phyloP scores from a whole-genome alignment of 2,113 vertebrate genomes.

The Haemorhous mexicanus region DNA sequence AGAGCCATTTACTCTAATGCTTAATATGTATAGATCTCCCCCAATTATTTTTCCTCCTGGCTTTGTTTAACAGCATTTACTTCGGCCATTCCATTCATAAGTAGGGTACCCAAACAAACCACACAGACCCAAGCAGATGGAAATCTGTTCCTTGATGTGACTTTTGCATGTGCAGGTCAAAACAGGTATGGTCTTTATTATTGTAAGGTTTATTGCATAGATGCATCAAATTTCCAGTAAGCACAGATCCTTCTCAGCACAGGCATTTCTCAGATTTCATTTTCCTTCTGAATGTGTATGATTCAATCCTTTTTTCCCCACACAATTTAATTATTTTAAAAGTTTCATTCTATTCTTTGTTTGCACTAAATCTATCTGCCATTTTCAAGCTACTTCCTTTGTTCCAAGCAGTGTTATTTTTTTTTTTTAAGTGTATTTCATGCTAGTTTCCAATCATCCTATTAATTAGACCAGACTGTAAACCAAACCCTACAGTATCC shows the following conservation, averaged over 20 bases:
- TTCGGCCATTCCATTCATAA: not conserved
- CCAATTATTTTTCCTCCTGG: not conserved
- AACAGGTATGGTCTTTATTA: not conserved
- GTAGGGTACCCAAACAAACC: not conserved
- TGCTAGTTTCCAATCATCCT: not conserved
- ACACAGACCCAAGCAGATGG: not conserved
- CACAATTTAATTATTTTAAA: not conserved
- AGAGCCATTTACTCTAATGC: not conserved
- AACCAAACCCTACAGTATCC: not conserved
- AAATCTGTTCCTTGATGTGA: not conserved
- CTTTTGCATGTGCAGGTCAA: not conserved
- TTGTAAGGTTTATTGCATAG: not conserved
- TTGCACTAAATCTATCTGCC: not conserved
- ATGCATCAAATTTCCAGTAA: not conserved
- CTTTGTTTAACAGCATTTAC: not conserved
- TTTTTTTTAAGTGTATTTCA: not conserved
- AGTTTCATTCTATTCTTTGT: not conserved
- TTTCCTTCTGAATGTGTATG: not conserved
- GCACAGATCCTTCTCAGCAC: not conserved
- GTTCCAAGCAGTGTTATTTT: not conserved
- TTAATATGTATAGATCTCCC: not conserved
- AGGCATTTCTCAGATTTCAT: not conserved
- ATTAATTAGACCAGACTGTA: not conserved
- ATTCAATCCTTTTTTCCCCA: not conserved
- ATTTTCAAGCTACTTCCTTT: not conserved